Evolutionary conservation across 2,888 invertebrate species (phyloP).

Genomic region (Cactoblastis cactorum): DNA sequence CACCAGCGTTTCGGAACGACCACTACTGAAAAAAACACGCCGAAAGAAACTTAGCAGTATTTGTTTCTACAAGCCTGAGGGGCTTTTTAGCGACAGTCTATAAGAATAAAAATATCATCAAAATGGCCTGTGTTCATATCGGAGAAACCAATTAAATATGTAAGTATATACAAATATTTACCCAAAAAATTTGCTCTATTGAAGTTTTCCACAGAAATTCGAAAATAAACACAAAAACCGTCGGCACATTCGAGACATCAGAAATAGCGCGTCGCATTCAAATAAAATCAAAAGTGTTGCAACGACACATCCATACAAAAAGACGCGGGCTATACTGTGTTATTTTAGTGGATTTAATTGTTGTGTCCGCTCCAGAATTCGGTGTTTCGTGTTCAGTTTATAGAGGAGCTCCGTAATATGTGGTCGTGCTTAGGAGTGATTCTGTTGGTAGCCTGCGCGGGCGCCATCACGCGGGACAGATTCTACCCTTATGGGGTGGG

Average conservation of each 20-base stretch:
- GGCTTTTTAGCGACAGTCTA: no score
- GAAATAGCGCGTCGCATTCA: slow-evolving; percentile 7
- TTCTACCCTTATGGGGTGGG: slow-evolving; percentile 81
- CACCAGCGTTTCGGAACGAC: no score
- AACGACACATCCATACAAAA: slow-evolving; percentile 10
- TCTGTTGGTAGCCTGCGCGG: slow-evolving; percentile 45
- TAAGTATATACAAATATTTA: no score
- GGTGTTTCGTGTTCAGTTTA: slow-evolving; percentile 36
- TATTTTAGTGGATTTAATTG: slow-evolving; percentile 12
- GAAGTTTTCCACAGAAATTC: not conserved
- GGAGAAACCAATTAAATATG: no score
- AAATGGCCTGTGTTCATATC: no score
- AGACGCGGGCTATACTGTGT: not conserved
- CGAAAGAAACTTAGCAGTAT: no score
- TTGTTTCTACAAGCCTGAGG: no score
- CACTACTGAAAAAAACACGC: no score
- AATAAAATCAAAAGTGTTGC: slow-evolving; percentile 14
- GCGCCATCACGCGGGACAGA: slow-evolving; percentile 72
- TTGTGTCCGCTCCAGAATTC: not conserved
- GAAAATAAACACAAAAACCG: not conserved
- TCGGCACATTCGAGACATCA: not conserved
- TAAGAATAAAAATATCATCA: no score
- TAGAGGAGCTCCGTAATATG: slow-evolving; percentile 44
- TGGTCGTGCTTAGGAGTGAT: slow-evolving; percentile 65
- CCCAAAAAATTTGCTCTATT: no score